A percentile compares a stretch with the other conserved stretches of the same genome.
Conservation (phyloP, 2,888 invertebrate genomes). For the Limenitis arthemis region DNA sequence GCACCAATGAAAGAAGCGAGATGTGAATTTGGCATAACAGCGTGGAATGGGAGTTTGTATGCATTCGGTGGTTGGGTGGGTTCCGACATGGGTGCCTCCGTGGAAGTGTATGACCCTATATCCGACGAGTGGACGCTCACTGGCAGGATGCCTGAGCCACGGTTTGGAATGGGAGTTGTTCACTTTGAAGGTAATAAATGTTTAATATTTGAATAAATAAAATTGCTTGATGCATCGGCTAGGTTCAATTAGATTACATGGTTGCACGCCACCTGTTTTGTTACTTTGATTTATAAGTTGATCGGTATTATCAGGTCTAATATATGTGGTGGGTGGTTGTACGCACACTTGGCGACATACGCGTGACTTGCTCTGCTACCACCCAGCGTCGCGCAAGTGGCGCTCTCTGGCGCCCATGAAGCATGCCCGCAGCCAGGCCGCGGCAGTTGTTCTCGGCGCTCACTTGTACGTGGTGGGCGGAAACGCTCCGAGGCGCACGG, state of each 20-base stretch:
- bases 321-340: constrained; percentile 94
- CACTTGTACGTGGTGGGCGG: constrained; percentile 92
- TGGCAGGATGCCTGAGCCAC: constrained; percentile 85
- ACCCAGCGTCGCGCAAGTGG: constrained; percentile 88
- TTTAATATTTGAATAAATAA: not conserved
- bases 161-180: constrained; percentile 94
- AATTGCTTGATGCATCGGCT: no score
- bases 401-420: constrained; percentile 82
- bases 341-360: constrained; percentile 85
- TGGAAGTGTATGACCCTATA: constrained; percentile 89
- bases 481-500: constrained; percentile 84
- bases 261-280: not conserved
- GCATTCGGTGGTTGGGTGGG: constrained; percentile 96
- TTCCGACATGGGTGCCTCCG: constrained; percentile 89
- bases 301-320: constrained; percentile 71
- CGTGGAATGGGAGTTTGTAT: constrained; percentile 85
- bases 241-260: not conserved
- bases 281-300: not conserved
- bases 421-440: constrained; percentile 89
- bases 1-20: constrained; percentile 86
- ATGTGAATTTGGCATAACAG: constrained; percentile 91
- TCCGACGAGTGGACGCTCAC: constrained; percentile 83
- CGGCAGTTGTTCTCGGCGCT: constrained; percentile 87
- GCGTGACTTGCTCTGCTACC: constrained; percentile 84
- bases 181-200: constrained; percentile 78